Evolutionary conservation across 53 echinoderm and acorn worm genomes (phyloP).

Genomic region (Antedon mediterranea): DNA sequence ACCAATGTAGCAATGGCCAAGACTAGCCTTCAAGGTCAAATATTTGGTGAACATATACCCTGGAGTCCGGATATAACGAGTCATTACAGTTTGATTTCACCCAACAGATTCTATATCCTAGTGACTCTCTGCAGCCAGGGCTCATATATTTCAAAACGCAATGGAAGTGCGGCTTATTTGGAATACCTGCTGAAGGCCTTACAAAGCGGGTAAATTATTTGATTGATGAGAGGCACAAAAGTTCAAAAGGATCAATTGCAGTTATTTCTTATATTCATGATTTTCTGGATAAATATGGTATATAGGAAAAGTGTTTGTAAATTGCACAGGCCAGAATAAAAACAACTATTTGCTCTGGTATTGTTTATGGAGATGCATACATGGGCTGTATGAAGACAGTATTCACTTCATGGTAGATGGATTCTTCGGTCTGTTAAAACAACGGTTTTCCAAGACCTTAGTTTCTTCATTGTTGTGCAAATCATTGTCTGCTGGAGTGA

Average conservation of each 20-base stretch:
- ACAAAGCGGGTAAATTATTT: conserved; percentile 11
- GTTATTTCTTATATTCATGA: conserved; percentile 2
- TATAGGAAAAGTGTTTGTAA: too few species aligned
- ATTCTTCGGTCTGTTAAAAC: too few species aligned
- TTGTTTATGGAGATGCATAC: not conserved
- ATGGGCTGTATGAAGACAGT: not conserved
- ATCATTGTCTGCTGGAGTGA: too few species aligned
- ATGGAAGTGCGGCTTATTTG: conserved; percentile 47
- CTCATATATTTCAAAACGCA: conserved; percentile 39
- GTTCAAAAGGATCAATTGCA: conserved; percentile 8
- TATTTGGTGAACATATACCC: not conserved
- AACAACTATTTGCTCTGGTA: not conserved
- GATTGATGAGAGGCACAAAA: conserved; percentile 4
- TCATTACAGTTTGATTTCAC: conserved; percentile 1
- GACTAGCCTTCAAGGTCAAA: not conserved
- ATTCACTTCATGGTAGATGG: not conserved
- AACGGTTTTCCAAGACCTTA: too few species aligned
- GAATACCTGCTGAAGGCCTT: conserved; percentile 27
- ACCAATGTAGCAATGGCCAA: not conserved
- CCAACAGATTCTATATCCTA: conserved; percentile 41
- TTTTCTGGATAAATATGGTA: too few species aligned
- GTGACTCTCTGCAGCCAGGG: conserved; percentile 40
- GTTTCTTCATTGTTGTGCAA: too few species aligned
- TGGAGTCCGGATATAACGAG: not conserved
- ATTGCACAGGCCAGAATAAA: not conserved